Percentiles rank a stretch among this genome's conserved stretches.
Conservation (phyloP, 2,888 invertebrate genomes). For the Escarpia spicata region DNA sequence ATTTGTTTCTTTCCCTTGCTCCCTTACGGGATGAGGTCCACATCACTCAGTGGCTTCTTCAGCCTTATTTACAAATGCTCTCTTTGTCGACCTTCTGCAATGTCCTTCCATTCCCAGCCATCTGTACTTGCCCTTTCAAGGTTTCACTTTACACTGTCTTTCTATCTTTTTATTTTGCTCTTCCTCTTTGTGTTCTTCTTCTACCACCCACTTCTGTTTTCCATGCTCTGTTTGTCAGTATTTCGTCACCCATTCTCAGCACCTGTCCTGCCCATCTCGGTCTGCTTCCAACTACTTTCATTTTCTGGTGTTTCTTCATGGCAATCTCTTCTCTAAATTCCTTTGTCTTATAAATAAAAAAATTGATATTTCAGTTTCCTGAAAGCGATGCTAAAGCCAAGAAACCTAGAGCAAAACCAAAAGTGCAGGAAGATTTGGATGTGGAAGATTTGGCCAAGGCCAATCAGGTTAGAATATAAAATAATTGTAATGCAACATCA, state of each 20-base stretch:
- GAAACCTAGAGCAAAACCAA: conserved; percentile 48
- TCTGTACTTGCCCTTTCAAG: neutral
- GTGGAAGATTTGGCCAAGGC: conserved; percentile 47
- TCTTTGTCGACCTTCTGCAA: too few relatives aligned
- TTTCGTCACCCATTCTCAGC: neutral
- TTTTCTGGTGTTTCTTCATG: neutral
- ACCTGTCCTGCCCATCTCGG: neutral
- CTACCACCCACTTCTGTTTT: neutral
- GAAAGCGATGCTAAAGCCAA: conserved; percentile 35
- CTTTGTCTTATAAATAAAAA: neutral
- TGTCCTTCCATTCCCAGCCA: too few relatives aligned
- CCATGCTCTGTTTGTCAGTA: neutral
- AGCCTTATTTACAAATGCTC: too few relatives aligned
- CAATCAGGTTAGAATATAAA: conserved; percentile 44
- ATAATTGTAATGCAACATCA: neutral
- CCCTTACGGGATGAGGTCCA: neutral
- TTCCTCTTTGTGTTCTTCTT: neutral
- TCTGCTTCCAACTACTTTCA: neutral
- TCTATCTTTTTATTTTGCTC: neutral
- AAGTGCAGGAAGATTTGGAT: conserved; percentile 49
- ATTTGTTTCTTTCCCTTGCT: neutral
- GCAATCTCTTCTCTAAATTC: neutral
- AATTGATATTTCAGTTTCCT: neutral
- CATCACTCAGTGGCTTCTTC: too few relatives aligned
- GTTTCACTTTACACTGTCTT: neutral